Conservation (phyloP, 2,888 invertebrate species). For the Scaptomyza polygonia region DNA sequence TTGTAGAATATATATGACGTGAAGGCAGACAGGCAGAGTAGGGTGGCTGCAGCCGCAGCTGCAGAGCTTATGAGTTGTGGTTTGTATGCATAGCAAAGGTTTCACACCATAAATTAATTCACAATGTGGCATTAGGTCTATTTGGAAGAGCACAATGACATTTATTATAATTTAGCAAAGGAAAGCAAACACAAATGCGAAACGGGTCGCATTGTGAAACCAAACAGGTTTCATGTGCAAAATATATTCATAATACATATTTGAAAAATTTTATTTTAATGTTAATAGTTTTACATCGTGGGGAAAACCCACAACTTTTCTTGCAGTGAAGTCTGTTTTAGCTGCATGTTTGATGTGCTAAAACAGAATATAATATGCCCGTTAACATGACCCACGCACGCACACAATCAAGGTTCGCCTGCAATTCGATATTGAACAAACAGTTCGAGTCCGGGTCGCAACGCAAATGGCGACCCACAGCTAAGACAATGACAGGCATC, state of each 20-base stretch:
- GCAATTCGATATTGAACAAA: conserved; percentile 79
- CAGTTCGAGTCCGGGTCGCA: conserved; percentile 69
- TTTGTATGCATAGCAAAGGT: conserved; percentile 46
- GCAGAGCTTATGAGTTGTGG: conserved; percentile 1
- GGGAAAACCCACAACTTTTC: no score
- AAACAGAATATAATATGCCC: conserved; percentile 65
- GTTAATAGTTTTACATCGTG: no score
- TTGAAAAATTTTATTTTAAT: not conserved
- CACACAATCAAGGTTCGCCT: conserved; percentile 7
- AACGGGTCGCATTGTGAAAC: conserved; percentile 10
- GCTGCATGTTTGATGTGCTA: conserved; percentile 36
- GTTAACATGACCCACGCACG: conserved; percentile 54
- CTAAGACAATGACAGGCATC: conserved; percentile 25
- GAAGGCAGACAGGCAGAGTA: not conserved
- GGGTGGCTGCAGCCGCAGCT: not conserved
- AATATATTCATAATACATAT: conserved; percentile 48
- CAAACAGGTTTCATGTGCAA: conserved; percentile 14
- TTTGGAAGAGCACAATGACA: conserved; percentile 66
- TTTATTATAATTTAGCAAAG: conserved; percentile 77
- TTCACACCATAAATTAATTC: conserved; percentile 74
- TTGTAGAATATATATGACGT: no score
- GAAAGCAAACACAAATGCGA: conserved; percentile 23
- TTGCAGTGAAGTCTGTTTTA: conserved; percentile 37
- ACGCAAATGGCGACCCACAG: conserved; percentile 37
- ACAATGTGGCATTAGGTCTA: conserved; percentile 63